Evolutionary conservation across 2,888 invertebrate genomes (phyloP).

Genomic region (Xestia sexstrigata): DNA sequence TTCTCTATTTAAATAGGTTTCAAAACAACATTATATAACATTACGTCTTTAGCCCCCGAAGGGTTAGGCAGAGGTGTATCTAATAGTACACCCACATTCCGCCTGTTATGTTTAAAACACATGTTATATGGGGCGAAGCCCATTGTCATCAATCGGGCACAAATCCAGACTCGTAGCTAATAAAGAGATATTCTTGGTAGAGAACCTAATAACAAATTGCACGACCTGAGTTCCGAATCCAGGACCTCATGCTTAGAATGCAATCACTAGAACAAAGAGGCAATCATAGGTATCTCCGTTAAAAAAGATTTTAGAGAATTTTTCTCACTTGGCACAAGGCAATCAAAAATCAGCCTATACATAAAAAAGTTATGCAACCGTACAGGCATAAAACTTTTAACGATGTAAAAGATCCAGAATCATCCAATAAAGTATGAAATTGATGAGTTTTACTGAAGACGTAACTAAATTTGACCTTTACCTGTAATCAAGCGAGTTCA

Average conservation of each 20-base stretch:
- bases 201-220: neutral
- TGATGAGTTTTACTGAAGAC: conserved; percentile 17
- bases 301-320: neutral
- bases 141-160: neutral
- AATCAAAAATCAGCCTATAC: conserved; percentile 24
- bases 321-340: neutral
- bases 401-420: conserved; percentile 17
- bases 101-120: neutral
- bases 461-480: conserved; percentile 38
- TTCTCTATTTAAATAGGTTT: neutral
- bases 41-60: neutral
- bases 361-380: conserved; percentile 7
- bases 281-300: neutral
- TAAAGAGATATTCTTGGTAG: neutral
- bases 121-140: neutral
- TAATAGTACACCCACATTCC: neutral
- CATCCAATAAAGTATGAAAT: conserved; percentile 35
- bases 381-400: conserved; percentile 23
- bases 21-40: neutral
- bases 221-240: neutral
- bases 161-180: neutral
- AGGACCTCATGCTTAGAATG: neutral
- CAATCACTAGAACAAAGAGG: neutral
- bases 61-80: too few relatives aligned
- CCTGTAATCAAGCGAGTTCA: conserved; percentile 45